Evolutionary conservation across 1,140 invertebrate genomes (phyloP), one percentile per base, ranked within the genome.

Genomic region (Pseudoatta argentina): DNA sequence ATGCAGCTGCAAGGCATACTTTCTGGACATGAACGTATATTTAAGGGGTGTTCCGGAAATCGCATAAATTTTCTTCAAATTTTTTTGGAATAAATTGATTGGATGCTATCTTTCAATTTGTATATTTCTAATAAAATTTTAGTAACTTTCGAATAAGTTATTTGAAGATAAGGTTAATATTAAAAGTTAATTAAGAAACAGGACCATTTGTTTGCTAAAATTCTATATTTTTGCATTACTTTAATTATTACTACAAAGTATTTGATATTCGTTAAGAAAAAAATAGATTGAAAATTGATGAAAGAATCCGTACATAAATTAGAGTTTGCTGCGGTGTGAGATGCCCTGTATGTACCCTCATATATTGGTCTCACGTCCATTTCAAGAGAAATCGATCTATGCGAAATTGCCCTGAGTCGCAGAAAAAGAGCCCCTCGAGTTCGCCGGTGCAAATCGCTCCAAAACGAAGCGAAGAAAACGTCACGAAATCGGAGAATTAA

Each of bases 331-430:
- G 21, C 44, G 53, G 39, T 39, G n/a, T 16, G 16, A n/a, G 21
- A 51, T 53, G 39, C 34, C 18, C n/a, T 63, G 27, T 79, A 79
- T 16, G 44, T 44, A 63, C 21, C 44, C 39, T 69, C 61, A 66
- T 53, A 71, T 59, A 86, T 64, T 44, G 79, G 76, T n/a, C 39
- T 78, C 81, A 78, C 66, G 72, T 83, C 88, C 88, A 78, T 90
- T 86, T 88, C 73, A 64, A 73, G 89, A 66, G 89, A 88, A 90
- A 91, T 90, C 89, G 89, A 91, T 91, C 77, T 75, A 53, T 30
- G 75, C 48, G 61, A 86, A 88, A 90, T 88, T 88, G 89, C 59
- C 73, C 73, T 39, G 67, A 75, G 63, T 79, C n/a, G 83, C 61
- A 57, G 63, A 88, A 91, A 88, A 88, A 76, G 63, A 34, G 76